Conservation (phyloP, 2,888 invertebrate genomes). For the Lysandra coridon region DNA sequence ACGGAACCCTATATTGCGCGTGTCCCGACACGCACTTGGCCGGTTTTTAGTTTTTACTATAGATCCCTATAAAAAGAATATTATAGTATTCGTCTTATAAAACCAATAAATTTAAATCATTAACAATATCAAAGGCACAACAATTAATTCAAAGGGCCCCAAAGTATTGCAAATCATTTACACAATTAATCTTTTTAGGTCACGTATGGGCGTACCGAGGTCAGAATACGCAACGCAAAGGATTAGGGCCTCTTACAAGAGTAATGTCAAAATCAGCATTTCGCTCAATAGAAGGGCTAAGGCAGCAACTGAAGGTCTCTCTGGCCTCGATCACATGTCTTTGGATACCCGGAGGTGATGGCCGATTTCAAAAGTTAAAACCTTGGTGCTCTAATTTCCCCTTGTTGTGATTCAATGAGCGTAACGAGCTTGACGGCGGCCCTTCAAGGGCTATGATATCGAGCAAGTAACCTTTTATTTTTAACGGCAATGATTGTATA, state of each 20-base stretch:
- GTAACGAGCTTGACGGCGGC: slow-evolving; percentile 65
- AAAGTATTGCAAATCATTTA: slow-evolving; percentile 2
- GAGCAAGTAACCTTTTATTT: slow-evolving; percentile 45
- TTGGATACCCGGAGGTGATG: slow-evolving; percentile 60
- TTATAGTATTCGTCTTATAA: no score
- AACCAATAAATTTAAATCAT: no score
- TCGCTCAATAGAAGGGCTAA: slow-evolving; percentile 74
- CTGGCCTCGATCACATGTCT: slow-evolving; percentile 65
- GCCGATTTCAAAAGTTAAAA: slow-evolving; percentile 74
- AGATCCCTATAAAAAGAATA: no score
- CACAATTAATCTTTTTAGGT: slow-evolving; percentile 17
- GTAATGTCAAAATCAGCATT: slow-evolving; percentile 68
- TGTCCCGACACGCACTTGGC: no score
- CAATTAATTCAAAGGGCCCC: neutral
- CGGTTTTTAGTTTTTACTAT: no score
- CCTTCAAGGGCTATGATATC: slow-evolving; percentile 65
- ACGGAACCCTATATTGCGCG: no score
- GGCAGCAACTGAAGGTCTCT: slow-evolving; percentile 69
- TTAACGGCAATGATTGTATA: slow-evolving; percentile 33
- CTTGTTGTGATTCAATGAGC: slow-evolving; percentile 77
- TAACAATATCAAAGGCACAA: neutral
- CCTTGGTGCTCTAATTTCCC: slow-evolving; percentile 78
- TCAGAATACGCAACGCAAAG: slow-evolving; percentile 33
- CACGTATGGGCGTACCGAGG: slow-evolving; percentile 19
- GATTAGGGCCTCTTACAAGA: slow-evolving; percentile 68